Evolutionary conservation across 1,140 invertebrate genomes (phyloP).

Genomic region (Drosophila miranda): DNA sequence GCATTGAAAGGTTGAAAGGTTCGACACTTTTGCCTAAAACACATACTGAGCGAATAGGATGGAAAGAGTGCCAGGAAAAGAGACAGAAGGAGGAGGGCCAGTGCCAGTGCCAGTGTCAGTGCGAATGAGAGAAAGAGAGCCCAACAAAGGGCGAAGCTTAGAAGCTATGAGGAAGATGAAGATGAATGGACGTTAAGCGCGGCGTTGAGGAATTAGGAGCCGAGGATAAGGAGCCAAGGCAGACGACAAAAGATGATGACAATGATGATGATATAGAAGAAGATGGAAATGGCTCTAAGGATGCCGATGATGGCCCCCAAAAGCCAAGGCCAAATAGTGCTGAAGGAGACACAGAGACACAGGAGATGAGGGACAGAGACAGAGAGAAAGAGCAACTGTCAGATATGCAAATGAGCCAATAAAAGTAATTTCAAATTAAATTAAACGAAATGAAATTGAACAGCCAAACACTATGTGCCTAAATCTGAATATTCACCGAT

Average conservation of each 20-base stretch:
- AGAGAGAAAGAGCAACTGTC: slow-evolving; percentile 34
- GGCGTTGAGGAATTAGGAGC: slow-evolving; percentile 68
- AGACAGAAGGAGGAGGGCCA: no score
- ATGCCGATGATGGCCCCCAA: slow-evolving; percentile 18
- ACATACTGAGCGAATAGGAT: no score
- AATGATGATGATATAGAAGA: slow-evolving; percentile 7
- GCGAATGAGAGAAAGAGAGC: slow-evolving; percentile 1
- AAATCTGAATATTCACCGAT: not conserved
- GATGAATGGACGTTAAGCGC: slow-evolving; percentile 69
- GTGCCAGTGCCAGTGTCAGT: no score
- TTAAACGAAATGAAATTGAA: slow-evolving; percentile 46
- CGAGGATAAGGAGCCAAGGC: slow-evolving; percentile 31
- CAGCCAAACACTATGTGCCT: slow-evolving; percentile 7
- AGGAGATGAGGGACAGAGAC: slow-evolving; percentile 9
- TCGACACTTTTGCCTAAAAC: slow-evolving; percentile 21
- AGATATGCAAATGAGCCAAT: slow-evolving; percentile 56
- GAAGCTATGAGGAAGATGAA: slow-evolving; percentile 65
- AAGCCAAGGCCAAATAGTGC: slow-evolving; percentile 19
- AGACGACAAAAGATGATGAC: slow-evolving; percentile 41
- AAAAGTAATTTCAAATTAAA: slow-evolving; percentile 55
- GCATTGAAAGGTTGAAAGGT: slow-evolving; percentile 70
- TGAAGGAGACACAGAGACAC: not conserved
- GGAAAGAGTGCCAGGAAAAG: not conserved
- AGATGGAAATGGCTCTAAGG: not conserved
- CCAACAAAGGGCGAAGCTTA: slow-evolving; percentile 43